Percentiles rank a stretch among this genome's conserved stretches.
phyloP scores from a whole-genome alignment of 2,888 invertebrate genomes.

The Melitaea athalia region DNA sequence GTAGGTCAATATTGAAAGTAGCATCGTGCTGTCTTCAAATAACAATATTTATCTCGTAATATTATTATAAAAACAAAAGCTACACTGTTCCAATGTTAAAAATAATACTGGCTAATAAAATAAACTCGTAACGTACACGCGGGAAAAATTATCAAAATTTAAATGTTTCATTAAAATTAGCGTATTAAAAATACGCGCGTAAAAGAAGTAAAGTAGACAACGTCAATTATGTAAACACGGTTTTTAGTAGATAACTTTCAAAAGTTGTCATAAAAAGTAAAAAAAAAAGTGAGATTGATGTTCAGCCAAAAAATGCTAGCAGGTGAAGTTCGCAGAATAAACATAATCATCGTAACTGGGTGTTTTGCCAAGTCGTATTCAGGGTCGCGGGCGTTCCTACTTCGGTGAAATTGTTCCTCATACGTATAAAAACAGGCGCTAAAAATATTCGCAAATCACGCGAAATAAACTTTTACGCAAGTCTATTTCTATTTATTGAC shows the following conservation, averaged over 20 bases:
- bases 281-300: conserved; percentile 27
- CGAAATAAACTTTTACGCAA: conserved; percentile 30
- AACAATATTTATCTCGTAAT: conserved; percentile 12
- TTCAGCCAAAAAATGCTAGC: conserved; percentile 34
- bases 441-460: conserved; percentile 68
- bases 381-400: conserved; percentile 67
- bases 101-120: neutral
- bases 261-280: neutral
- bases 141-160: conserved; percentile 11
- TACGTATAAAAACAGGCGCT: conserved; percentile 59
- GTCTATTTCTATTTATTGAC: conserved; percentile 18
- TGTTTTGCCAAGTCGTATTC: conserved; percentile 76
- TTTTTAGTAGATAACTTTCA: neutral
- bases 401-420: conserved; percentile 77
- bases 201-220: neutral
- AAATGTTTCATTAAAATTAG: neutral
- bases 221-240: neutral
- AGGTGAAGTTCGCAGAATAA: conserved; percentile 47
- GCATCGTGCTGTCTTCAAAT: conserved; percentile 24
- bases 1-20: conserved; percentile 71
- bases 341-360: conserved; percentile 70
- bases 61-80: neutral
- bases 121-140: neutral
- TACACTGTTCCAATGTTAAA: neutral
- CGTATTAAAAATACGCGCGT: too few species aligned